phyloP scores from a whole-genome alignment of 2,888 invertebrate genomes.

The Perithous albicinctus region DNA sequence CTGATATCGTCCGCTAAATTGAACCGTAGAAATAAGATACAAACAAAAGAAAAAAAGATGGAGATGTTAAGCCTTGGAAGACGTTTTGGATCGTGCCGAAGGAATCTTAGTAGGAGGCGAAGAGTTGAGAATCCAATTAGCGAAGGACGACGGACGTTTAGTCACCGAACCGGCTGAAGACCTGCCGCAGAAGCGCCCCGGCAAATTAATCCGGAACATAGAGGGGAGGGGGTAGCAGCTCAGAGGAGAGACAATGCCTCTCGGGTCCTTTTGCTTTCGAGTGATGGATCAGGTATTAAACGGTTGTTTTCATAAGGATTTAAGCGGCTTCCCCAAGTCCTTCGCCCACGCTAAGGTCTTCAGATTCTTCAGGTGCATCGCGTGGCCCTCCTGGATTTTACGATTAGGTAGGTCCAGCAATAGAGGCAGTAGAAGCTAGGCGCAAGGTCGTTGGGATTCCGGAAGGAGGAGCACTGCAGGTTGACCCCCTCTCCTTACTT shows the following conservation, averaged over 20 bases:
- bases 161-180: conserved; percentile 62
- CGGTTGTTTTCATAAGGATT: conserved; percentile 83
- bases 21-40: neutral
- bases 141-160: conserved; percentile 69
- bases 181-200: conserved; percentile 71
- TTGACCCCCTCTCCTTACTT: conserved; percentile 24
- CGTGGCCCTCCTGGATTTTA: neutral
- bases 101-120: conserved; percentile 11
- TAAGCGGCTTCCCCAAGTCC: conserved; percentile 65
- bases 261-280: conserved; percentile 48
- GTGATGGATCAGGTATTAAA: conserved; percentile 82
- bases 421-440: neutral
- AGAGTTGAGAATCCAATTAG: conserved; percentile 77
- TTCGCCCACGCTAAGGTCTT: conserved; percentile 43
- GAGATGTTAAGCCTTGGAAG: neutral
- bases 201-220: conserved; percentile 65
- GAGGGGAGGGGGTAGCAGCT: neutral
- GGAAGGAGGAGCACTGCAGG: conserved; percentile 8
- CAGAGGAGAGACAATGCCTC: conserved; percentile 72
- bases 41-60: neutral
- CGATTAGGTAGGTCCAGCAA: neutral
- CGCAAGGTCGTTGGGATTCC: neutral
- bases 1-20: neutral
- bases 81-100: neutral
- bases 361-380: conserved; percentile 13